These are phyloP conservation scores for Axis porcinus DNA, from an alignment of 2,113 vertebrate species.

Conservation along the genomic window DNA sequence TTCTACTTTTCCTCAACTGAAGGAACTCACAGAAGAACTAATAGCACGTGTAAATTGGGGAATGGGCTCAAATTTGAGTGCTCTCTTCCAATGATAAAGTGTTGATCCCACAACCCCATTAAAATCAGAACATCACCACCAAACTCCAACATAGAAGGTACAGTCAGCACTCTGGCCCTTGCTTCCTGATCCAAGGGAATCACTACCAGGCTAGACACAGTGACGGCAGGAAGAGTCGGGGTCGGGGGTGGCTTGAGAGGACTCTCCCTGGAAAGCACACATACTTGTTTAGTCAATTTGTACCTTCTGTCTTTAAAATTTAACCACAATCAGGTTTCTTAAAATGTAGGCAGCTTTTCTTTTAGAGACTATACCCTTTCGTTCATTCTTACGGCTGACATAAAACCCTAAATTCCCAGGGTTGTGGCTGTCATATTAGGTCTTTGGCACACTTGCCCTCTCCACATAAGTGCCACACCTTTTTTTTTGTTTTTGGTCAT, in stretches of 20 bases:
- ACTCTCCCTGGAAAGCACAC: not conserved
- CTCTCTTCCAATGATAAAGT: not conserved
- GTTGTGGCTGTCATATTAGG: not conserved
- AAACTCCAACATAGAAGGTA: not conserved
- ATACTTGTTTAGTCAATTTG: not conserved
- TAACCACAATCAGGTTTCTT: not conserved
- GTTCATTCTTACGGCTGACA: not conserved
- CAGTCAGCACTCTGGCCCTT: not conserved
- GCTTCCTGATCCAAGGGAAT: not conserved
- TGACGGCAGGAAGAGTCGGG: not conserved
- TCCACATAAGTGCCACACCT: not conserved
- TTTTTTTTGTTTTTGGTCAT: not conserved
- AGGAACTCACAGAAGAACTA: not conserved
- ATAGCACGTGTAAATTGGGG: not conserved
- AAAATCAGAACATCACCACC: not conserved
- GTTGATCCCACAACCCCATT: not conserved
- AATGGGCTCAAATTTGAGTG: not conserved
- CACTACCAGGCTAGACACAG: not conserved
- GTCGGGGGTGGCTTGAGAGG: too few species aligned
- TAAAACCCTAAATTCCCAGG: not conserved
- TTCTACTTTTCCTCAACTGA: not conserved
- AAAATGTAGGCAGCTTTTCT: not conserved
- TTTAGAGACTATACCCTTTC: not conserved
- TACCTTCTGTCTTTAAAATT: not conserved
- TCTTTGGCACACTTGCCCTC: not conserved